These are phyloP conservation scores for Drosophila suzukii DNA, from an alignment of 1,140 invertebrate genomes.

Conservation along the genomic window DNA sequence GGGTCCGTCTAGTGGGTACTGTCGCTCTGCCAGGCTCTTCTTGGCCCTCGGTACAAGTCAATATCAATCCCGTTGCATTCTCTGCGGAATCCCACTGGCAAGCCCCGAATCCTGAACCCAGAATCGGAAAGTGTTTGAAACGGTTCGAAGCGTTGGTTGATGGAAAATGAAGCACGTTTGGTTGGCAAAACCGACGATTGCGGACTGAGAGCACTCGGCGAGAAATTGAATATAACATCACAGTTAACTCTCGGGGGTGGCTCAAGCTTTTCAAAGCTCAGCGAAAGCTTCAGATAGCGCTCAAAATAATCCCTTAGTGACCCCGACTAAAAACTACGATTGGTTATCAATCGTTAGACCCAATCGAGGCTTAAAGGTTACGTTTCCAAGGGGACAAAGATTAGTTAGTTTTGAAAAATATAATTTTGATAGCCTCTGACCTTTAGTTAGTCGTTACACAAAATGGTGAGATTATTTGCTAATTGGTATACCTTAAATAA, in stretches of 20 bases:
- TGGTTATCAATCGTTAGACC: background rate
- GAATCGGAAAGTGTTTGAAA: constrained; percentile 39
- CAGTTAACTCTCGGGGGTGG: constrained; percentile 33
- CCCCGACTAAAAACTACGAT: background rate
- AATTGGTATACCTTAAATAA: no score
- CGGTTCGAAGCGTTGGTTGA: constrained; percentile 37
- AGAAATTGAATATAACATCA: constrained; percentile 35
- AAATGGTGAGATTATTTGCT: no score
- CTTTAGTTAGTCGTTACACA: background rate
- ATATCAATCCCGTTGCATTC: constrained; percentile 29
- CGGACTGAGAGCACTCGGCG: constrained; percentile 55
- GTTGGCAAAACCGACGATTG: constrained; percentile 76
- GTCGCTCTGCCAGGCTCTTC: constrained; percentile 1
- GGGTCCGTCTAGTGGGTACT: constrained; percentile 4
- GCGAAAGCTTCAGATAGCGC: constrained; percentile 1
- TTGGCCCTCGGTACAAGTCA: background rate
- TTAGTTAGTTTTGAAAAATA: no score
- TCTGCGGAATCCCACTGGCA: constrained; percentile 22
- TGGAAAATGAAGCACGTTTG: constrained; percentile 72
- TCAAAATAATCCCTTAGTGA: background rate
- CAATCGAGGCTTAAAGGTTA: background rate
- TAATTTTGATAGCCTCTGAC: background rate
- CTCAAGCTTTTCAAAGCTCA: constrained; percentile 25
- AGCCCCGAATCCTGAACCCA: constrained; percentile 25
- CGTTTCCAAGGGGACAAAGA: background rate